Percentiles rank a stretch among this genome's conserved stretches.
Conservation (phyloP, 2,888 invertebrate genomes). For the Pelosia muscerda region DNA sequence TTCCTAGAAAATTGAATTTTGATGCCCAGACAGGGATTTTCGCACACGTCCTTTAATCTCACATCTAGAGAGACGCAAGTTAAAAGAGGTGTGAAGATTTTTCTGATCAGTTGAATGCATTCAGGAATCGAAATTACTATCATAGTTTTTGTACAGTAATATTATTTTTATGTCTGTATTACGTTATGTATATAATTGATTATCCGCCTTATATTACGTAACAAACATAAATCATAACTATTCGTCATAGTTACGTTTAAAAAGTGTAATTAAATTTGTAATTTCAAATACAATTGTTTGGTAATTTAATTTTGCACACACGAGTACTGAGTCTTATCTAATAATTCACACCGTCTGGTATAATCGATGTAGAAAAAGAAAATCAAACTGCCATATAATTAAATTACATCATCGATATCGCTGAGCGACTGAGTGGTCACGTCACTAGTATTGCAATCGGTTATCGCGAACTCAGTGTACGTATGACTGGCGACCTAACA, state of each 20-base stretch:
- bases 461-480: slow-evolving; percentile 69
- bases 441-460: slow-evolving; percentile 71
- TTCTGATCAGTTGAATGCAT: background rate
- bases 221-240: slow-evolving; percentile 3
- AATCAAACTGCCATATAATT: slow-evolving; percentile 31
- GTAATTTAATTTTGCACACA: slow-evolving; percentile 16
- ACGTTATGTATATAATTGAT: slow-evolving; percentile 8
- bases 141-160: background rate
- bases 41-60: background rate
- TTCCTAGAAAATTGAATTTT: no score
- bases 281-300: slow-evolving; percentile 17
- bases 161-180: slow-evolving; percentile 4
- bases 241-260: slow-evolving; percentile 9
- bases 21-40: no score
- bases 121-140: background rate
- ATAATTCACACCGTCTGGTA: slow-evolving; percentile 18
- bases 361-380: slow-evolving; percentile 25
- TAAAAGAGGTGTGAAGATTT: background rate
- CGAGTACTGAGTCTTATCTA: slow-evolving; percentile 20
- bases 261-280: slow-evolving; percentile 17
- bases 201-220: slow-evolving; percentile 8
- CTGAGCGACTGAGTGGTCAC: slow-evolving; percentile 48
- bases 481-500: slow-evolving; percentile 50
- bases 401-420: slow-evolving; percentile 60
- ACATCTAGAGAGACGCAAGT: no score